These are phyloP conservation scores for Pissodes strobi DNA, from an alignment of 1,140 invertebrate species.

Conservation along the genomic window DNA sequence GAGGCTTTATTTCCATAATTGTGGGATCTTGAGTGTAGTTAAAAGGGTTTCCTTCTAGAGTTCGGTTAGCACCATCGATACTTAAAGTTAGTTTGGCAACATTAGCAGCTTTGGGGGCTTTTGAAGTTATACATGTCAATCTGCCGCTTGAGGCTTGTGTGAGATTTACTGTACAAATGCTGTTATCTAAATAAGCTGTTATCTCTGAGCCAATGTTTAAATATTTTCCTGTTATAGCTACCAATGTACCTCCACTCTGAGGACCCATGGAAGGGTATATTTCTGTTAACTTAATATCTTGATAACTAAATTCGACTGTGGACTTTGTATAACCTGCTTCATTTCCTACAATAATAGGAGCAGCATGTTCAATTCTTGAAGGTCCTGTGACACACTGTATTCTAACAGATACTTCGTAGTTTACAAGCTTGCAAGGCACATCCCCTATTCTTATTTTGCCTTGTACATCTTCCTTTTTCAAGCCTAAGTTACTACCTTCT, in stretches of 20 bases:
- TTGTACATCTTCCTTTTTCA: constrained; percentile 85
- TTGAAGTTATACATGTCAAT: constrained; percentile 84
- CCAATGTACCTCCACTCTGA: constrained; percentile 88
- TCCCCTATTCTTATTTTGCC: constrained; percentile 91
- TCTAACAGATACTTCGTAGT: constrained; percentile 89
- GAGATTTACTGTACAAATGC: constrained; percentile 85
- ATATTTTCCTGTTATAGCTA: constrained; percentile 88
- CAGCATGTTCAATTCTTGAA: constrained; percentile 73
- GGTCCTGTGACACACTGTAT: constrained; percentile 87
- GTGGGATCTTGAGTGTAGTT: constrained; percentile 92
- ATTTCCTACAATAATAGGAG: constrained; percentile 86
- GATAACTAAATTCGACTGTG: constrained; percentile 87
- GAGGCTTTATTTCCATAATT: constrained; percentile 88
- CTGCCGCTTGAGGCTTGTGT: constrained; percentile 87
- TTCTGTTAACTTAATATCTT: constrained; percentile 79
- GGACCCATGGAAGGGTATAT: constrained; percentile 88
- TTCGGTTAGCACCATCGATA: constrained; percentile 83
- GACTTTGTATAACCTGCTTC: constrained; percentile 87
- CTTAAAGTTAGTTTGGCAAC: constrained; percentile 71
- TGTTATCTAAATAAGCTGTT: constrained; percentile 84
- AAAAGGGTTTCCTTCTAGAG: constrained; percentile 72
- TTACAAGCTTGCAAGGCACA: constrained; percentile 83
- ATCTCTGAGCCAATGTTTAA: constrained; percentile 93
- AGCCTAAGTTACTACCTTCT: constrained; percentile 92
- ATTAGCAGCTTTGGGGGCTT: constrained; percentile 62